These are phyloP conservation scores for Leptoclinus maculatus DNA, from an alignment of 2,797 vertebrate genomes.

Conservation along the genomic window DNA sequence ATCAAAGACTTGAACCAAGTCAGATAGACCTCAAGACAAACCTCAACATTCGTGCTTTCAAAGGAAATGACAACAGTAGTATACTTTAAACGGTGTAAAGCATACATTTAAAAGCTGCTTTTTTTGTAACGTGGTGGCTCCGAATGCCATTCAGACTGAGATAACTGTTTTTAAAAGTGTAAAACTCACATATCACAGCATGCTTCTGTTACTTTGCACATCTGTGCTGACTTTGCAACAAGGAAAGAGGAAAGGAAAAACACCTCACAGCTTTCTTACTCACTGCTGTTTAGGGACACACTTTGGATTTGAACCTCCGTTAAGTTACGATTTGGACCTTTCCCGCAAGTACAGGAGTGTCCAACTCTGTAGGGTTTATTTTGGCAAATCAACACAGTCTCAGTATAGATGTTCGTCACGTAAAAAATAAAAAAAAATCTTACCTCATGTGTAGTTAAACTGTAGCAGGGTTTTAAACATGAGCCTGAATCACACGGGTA, in stretches of 20 bases:
- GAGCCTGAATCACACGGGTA: constrained; percentile 10
- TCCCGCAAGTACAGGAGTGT: not conserved
- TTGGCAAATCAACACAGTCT: constrained; percentile 32
- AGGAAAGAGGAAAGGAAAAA: not conserved
- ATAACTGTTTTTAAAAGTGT: not conserved
- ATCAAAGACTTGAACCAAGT: not conserved
- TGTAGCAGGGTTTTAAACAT: constrained; percentile 16
- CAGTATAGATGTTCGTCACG: constrained; percentile 38
- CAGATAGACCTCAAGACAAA: not conserved
- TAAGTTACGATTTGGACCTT: constrained; percentile 27
- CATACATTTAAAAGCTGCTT: not conserved
- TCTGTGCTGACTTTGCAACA: constrained; percentile 12
- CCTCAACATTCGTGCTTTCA: not conserved
- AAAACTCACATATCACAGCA: not conserved
- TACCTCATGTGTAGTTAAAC: constrained; percentile 34
- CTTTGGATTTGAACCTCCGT: constrained; percentile 25
- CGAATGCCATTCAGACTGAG: not conserved
- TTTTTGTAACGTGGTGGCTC: not conserved
- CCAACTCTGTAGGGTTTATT: constrained; percentile 36
- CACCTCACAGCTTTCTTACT: constrained; percentile 7
- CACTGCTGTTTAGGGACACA: constrained; percentile 17
- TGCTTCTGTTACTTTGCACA: not conserved
- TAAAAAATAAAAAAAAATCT: constrained; percentile 6
- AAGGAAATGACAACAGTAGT: not conserved
- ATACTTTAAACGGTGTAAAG: not conserved